Evolutionary conservation across 1,140 invertebrate species (phyloP).

Genomic region (Spodoptera frugiperda): DNA sequence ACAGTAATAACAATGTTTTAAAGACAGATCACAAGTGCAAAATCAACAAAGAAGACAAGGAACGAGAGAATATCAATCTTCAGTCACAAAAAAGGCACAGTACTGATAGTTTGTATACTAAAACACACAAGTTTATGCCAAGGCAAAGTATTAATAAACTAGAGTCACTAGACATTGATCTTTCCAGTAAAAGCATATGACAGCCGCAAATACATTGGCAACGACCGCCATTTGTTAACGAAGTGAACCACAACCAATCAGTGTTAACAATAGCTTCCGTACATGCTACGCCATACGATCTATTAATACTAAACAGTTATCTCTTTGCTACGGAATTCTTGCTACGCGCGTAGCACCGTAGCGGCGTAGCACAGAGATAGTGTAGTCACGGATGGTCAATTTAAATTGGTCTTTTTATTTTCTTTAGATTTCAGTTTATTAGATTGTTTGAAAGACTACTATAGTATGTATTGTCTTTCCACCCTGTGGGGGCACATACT

Average conservation of each 20-base stretch:
- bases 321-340: constrained; percentile 16
- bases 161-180: not conserved
- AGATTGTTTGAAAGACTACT: too few relatives aligned
- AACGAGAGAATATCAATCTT: too few relatives aligned
- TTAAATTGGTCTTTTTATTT: not conserved
- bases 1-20: too few relatives aligned
- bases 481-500: too few relatives aligned
- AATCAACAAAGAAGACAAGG: too few relatives aligned
- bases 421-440: not conserved
- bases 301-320: constrained; percentile 8
- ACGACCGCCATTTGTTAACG: not conserved
- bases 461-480: too few relatives aligned
- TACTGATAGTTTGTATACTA: not conserved
- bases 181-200: not conserved
- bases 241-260: constrained; percentile 17
- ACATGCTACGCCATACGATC: not conserved
- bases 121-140: not conserved
- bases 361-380: constrained; percentile 13
- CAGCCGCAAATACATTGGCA: not conserved
- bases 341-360: constrained; percentile 13
- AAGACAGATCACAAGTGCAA: too few relatives aligned
- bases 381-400: not conserved
- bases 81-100: too few relatives aligned
- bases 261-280: not conserved
- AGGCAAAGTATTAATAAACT: not conserved